phyloP scores from a whole-genome alignment of 2,888 invertebrate genomes.

The Tenthredo amoena region DNA sequence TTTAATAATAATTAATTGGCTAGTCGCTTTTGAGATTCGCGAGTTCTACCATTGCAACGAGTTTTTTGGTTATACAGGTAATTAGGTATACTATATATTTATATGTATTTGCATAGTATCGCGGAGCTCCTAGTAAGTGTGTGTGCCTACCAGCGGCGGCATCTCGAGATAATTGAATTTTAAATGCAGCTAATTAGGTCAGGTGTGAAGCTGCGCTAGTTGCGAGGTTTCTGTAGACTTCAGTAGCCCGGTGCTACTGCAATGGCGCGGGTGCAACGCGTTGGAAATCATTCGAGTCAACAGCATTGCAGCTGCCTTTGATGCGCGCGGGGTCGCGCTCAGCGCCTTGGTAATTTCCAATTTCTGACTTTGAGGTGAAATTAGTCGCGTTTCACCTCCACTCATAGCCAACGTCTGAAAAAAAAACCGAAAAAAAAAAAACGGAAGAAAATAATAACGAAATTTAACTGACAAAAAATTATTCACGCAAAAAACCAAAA shows the following conservation, averaged over 20 bases:
- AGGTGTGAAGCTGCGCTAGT: constrained; percentile 53
- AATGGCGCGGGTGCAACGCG: background rate
- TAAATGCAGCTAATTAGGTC: constrained; percentile 73
- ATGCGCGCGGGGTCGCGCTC: background rate
- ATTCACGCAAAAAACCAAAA: background rate
- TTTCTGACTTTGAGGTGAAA: constrained; percentile 15
- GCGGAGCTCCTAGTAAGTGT: background rate
- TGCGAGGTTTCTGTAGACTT: constrained; percentile 1
- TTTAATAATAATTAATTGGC: background rate
- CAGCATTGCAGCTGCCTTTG: constrained; percentile 38
- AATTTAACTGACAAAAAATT: background rate
- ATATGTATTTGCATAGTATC: constrained; percentile 3
- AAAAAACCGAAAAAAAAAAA: background rate
- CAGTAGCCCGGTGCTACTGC: background rate
- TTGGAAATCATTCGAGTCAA: constrained; percentile 40
- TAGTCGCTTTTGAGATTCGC: background rate
- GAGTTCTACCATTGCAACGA: background rate
- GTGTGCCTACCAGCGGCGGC: constrained; percentile 26
- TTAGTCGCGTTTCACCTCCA: background rate
- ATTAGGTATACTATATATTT: background rate
- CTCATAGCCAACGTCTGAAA: background rate
- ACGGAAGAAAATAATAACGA: background rate
- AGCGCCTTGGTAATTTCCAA: constrained; percentile 9
- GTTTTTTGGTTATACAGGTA: background rate
- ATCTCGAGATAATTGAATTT: constrained; percentile 71